phyloP scores from a whole-genome alignment of 2,888 invertebrate genomes.

The Lasioglossum malachurum region DNA sequence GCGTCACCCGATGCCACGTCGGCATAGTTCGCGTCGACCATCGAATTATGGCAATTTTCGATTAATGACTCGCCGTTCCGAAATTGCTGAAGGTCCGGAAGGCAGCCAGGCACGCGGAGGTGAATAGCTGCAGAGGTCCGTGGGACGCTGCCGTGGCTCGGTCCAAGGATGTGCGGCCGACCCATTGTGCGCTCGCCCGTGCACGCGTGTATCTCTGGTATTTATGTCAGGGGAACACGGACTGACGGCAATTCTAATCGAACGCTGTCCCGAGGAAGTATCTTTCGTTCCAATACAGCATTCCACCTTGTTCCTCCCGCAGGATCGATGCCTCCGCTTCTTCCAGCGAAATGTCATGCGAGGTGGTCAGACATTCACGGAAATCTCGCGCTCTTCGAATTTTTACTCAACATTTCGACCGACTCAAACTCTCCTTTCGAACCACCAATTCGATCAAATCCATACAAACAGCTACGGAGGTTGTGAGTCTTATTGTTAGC shows the following conservation, averaged over 20 bases:
- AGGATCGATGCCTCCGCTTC: slow-evolving; percentile 2
- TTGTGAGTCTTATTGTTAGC: not conserved
- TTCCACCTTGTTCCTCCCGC: slow-evolving; percentile 19
- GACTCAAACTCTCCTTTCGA: not conserved
- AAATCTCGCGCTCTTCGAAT: not conserved
- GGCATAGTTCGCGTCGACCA: slow-evolving; percentile 56
- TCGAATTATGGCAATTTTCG: slow-evolving; percentile 65
- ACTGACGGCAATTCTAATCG: slow-evolving; percentile 73
- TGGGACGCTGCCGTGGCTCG: slow-evolving; percentile 32
- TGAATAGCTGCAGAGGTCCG: slow-evolving; percentile 52
- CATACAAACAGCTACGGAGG: not conserved
- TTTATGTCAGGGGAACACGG: slow-evolving; percentile 56
- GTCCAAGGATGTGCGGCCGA: slow-evolving; percentile 32
- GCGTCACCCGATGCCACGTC: slow-evolving; percentile 24
- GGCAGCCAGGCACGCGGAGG: slow-evolving; percentile 51
- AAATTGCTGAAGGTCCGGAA: slow-evolving; percentile 61
- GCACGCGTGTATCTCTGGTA: slow-evolving; percentile 58
- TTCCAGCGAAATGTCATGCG: not conserved
- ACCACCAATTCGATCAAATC: not conserved
- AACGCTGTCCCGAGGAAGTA: slow-evolving; percentile 65
- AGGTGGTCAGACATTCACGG: not conserved
- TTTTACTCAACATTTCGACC: not conserved
- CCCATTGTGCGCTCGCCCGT: slow-evolving; percentile 39
- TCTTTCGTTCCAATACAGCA: slow-evolving; percentile 61
- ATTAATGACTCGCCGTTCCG: slow-evolving; percentile 65